phyloP scores from a whole-genome alignment of 2,888 invertebrate genomes.

The Thelaira solivaga region DNA sequence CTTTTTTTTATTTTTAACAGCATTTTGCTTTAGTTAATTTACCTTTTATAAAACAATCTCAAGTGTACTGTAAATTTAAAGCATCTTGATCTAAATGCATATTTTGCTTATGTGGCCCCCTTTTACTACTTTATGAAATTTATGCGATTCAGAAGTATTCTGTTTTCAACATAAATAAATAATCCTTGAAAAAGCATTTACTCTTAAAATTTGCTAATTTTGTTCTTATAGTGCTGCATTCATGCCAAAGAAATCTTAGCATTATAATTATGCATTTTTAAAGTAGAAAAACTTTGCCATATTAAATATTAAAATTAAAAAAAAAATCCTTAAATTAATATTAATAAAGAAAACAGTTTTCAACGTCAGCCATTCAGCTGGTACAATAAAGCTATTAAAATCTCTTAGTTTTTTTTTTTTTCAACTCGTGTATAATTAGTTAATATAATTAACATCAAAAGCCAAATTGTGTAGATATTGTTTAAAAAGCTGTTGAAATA shows the following conservation, averaged over 20 bases:
- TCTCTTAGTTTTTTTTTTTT: conserved; percentile 6
- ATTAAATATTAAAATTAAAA: conserved; percentile 18
- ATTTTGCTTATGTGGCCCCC: too few species aligned
- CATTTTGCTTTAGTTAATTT: too few species aligned
- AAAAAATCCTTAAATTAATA: conserved; percentile 7
- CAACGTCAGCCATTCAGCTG: neutral
- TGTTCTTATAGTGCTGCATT: conserved; percentile 22
- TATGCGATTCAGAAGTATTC: too few species aligned
- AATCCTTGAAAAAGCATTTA: conserved; percentile 34
- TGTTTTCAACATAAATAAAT: conserved; percentile 12
- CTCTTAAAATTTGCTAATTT: conserved; percentile 40
- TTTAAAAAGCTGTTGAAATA: conserved; percentile 11
- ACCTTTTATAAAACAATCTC: too few species aligned
- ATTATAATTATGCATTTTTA: conserved; percentile 27
- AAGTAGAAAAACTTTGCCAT: conserved; percentile 6
- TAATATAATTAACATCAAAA: conserved; percentile 6
- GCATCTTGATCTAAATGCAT: conserved; percentile 19
- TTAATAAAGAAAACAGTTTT: conserved; percentile 16
- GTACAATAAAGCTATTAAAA: neutral
- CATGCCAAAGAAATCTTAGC: conserved; percentile 31
- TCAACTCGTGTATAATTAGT: too few species aligned
- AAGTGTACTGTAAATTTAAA: too few species aligned
- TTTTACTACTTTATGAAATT: too few species aligned
- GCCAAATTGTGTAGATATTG: neutral
- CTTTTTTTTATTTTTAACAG: too few species aligned